Evolutionary conservation across 2,113 vertebrate species (phyloP), one percentile per base, ranked within the genome.

Genomic region (Microcebus jonahi): DNA sequence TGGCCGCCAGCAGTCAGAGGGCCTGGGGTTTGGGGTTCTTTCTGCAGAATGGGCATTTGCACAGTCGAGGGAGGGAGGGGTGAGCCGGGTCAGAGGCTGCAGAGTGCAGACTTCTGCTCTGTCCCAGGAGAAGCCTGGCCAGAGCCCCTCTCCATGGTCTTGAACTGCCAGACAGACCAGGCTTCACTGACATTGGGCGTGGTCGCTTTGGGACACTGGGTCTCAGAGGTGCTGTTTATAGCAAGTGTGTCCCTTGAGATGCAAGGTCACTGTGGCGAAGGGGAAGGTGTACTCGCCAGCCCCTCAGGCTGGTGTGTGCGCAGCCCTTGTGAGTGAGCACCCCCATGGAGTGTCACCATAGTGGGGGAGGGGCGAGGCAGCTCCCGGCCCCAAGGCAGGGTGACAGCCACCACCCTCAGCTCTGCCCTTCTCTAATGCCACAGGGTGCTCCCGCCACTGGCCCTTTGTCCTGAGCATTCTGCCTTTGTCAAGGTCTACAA

Each of bases 361-460:
- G 15, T 8, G 27, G 53, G 20, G 13, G 21, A 31, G 48, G 42
- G n/a, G 1, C 17, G 0, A 10, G 67, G n/a, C 27, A 21, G 55
- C 34, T 45, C 59, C 81, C 57, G 76, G 55, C 53, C 61, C 45
- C 0, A 0, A 84, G 76, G 42, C 39, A 31, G 2, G 6, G 55
- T n/a, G 36, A 59, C 39, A 65, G 5, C 36, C 20, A 6, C 15
- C 23, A 4, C 53, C 34, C 15, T 10, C 20, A 11, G 13, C 57
- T 29, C 48, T 6, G n/a, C 68, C 10, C 18, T 13, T 82, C 48
- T 15, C 9, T 71, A 65, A 55, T 61, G 20, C 2, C 0, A 10
- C 70, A 79, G 63, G 39, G 17, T 0, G 0, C 12, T 63, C 31
- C 42, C 0, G 0, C 73, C 2, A 0, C 81, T 45, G 2, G 6